A percentile compares a stretch with the other conserved stretches of the same genome.
Evolutionary conservation across 2,797 vertebrate genomes (phyloP).

Genomic region (Scarus forsteni): DNA sequence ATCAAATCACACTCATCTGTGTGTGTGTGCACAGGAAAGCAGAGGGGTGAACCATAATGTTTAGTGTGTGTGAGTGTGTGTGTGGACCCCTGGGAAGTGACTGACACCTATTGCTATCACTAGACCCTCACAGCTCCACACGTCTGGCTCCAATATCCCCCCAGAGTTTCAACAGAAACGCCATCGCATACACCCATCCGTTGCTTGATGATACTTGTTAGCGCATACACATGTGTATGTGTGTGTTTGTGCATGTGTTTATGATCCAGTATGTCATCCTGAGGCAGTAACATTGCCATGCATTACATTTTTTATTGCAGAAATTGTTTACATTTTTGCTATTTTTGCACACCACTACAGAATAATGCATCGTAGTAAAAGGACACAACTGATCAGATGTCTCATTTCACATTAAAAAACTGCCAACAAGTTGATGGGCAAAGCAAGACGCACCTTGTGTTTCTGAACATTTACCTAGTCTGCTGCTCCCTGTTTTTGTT

Average conservation of each 20-base stretch:
- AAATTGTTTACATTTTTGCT: too few species aligned
- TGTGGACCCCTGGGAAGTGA: conserved; percentile 73
- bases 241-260: conserved; percentile 6
- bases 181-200: conserved; percentile 76
- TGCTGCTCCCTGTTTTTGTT: too few species aligned
- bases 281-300: too few species aligned
- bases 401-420: too few species aligned
- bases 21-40: conserved; percentile 47
- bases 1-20: conserved; percentile 83
- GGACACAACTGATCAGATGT: too few species aligned
- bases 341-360: too few species aligned
- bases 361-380: too few species aligned
- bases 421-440: too few species aligned
- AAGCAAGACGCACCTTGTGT: too few species aligned
- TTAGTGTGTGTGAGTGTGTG: conserved; percentile 43
- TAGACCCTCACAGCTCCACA: conserved; percentile 78
- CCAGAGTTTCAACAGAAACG: conserved; percentile 77
- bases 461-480: too few species aligned
- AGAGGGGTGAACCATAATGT: conserved; percentile 49
- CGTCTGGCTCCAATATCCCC: conserved; percentile 86
- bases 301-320: too few species aligned
- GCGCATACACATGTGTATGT: conserved; percentile 18
- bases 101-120: conserved; percentile 85
- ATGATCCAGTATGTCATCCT: not conserved
- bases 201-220: conserved; percentile 73